phyloP scores from a whole-genome alignment of 2,113 vertebrate genomes.

The Gymnorhina tibicen region DNA sequence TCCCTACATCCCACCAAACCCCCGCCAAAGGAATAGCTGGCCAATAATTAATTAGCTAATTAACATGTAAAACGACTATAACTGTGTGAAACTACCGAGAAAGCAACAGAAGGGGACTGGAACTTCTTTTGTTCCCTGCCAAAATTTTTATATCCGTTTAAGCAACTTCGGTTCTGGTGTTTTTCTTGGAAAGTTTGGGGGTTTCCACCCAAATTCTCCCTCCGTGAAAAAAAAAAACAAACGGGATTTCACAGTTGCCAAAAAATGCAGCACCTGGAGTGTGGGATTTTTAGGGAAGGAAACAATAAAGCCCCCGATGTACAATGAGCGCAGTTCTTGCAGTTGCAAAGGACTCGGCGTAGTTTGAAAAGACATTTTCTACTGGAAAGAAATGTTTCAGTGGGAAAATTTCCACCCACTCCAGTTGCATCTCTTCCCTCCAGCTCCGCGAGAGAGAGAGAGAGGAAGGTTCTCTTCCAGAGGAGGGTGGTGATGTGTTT shows the following conservation, averaged over 20 bases:
- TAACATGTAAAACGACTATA: not conserved
- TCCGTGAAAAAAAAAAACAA: not conserved
- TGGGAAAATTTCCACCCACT: not conserved
- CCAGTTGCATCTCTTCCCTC: not conserved
- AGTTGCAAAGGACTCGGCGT: accelerated
- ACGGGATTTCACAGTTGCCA: not conserved
- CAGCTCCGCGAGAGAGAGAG: not conserved
- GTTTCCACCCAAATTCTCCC: not conserved
- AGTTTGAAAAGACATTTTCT: not conserved
- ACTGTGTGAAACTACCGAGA: not conserved
- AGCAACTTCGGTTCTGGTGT: not conserved
- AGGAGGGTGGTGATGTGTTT: not conserved
- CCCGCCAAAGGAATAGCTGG: not conserved
- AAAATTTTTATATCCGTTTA: not conserved
- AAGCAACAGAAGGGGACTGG: not conserved
- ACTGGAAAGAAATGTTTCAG: not conserved
- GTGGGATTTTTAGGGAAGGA: not conserved
- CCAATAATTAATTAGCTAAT: not conserved
- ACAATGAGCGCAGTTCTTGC: not conserved
- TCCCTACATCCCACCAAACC: not conserved
- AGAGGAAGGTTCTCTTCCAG: not conserved
- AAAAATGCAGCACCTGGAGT: not conserved
- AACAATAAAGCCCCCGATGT: not conserved
- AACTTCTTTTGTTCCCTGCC: not conserved
- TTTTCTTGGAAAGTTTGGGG: conserved; percentile 17